A percentile compares a stretch with the other conserved stretches of the same genome.
Evolutionary conservation across 1,140 invertebrate species (phyloP).

Genomic region (Neodiprion lecontei): DNA sequence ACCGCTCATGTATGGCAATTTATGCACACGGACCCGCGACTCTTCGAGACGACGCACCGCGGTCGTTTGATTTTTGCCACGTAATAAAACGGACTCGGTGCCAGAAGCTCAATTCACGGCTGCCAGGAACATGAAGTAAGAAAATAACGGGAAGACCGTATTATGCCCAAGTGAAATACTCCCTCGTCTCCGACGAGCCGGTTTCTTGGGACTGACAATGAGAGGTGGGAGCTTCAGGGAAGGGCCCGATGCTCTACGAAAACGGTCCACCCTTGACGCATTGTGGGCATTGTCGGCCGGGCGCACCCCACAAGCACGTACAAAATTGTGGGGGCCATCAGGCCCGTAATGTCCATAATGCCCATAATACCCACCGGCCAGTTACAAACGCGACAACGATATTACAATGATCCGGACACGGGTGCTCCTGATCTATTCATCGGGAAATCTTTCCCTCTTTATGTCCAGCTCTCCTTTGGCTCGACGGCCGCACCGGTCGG

Average conservation of each 20-base stretch:
- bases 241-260: conserved; percentile 32
- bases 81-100: too few species aligned
- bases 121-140: too few species aligned
- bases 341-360: neutral
- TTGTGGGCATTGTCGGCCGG: conserved; percentile 40
- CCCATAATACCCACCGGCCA: conserved; percentile 28
- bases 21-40: too few species aligned
- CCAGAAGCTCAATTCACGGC: too few species aligned
- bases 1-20: too few species aligned
- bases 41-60: too few species aligned
- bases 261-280: conserved; percentile 40
- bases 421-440: neutral
- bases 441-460: neutral
- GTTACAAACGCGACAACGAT: conserved; percentile 51
- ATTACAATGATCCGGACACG: conserved; percentile 41
- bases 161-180: too few species aligned
- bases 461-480: neutral
- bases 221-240: neutral
- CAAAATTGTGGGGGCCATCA: neutral
- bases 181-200: too few species aligned
- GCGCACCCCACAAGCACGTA: neutral
- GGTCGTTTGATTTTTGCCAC: too few species aligned
- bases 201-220: too few species aligned
- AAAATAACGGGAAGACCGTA: too few species aligned
- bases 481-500: conserved; percentile 13